Percentiles rank a stretch among this genome's conserved stretches.
phyloP scores from a whole-genome alignment of 2,113 vertebrate species.

The Psettodes erumei region DNA sequence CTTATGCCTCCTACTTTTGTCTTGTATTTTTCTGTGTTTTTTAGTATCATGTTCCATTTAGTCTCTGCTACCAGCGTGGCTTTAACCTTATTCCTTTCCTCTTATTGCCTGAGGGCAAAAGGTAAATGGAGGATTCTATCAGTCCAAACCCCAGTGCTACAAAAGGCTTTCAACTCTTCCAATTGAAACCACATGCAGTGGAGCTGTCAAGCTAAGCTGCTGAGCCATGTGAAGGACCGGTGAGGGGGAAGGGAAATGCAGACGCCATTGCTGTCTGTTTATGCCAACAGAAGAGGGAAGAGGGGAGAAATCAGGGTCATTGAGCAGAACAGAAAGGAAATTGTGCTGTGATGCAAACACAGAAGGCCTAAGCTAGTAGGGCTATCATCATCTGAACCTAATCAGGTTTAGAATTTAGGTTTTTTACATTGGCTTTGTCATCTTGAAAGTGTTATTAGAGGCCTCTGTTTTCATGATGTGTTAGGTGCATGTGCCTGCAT shows the following conservation, averaged over 20 bases:
- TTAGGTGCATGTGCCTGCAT: not conserved
- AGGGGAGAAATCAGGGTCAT: constrained; percentile 53
- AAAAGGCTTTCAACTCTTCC: constrained; percentile 78
- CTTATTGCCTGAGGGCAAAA: constrained; percentile 67
- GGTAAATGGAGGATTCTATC: constrained; percentile 76
- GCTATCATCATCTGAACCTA: constrained; percentile 53
- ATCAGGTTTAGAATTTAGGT: constrained; percentile 44
- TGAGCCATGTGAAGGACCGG: constrained; percentile 74
- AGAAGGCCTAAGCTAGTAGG: constrained; percentile 13
- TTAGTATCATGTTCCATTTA: constrained; percentile 74
- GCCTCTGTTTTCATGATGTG: constrained; percentile 3
- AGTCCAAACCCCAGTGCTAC: constrained; percentile 66
- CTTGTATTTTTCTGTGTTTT: constrained; percentile 55
- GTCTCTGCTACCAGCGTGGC: constrained; percentile 57
- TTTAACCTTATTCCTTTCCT: constrained; percentile 72
- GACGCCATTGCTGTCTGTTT: constrained; percentile 78
- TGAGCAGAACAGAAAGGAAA: constrained; percentile 56
- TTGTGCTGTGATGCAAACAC: constrained; percentile 68
- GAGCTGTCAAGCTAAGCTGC: constrained; percentile 76
- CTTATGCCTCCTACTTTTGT: constrained; percentile 7
- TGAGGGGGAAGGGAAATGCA: constrained; percentile 73
- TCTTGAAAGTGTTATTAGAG: constrained; percentile 22
- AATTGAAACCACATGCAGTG: constrained; percentile 71
- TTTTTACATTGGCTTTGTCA: constrained; percentile 3
- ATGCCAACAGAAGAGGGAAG: constrained; percentile 61